phyloP scores from a whole-genome alignment of 1,140 invertebrate species.

The Drosophila orena region DNA sequence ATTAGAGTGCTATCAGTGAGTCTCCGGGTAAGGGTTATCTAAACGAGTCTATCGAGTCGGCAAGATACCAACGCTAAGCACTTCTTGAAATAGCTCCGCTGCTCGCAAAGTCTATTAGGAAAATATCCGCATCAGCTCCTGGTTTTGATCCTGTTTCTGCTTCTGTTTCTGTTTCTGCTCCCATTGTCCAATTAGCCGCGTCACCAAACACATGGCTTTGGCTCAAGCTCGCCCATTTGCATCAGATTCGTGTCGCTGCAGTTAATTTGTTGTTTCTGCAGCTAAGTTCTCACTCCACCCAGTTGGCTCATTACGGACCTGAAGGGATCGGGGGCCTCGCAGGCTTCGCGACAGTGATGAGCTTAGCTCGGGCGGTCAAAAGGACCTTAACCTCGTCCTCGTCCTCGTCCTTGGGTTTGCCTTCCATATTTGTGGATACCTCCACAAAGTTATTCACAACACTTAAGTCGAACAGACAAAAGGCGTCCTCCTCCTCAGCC shows the following conservation, averaged over 20 bases:
- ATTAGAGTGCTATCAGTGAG: slow-evolving; percentile 26
- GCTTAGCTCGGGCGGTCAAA: too few species aligned
- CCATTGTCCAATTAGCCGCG: slow-evolving; percentile 50
- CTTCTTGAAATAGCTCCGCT: background rate
- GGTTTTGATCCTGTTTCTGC: background rate
- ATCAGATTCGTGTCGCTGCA: slow-evolving; percentile 30
- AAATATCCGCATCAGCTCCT: background rate
- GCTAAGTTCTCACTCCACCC: slow-evolving; percentile 11
- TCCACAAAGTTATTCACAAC: slow-evolving; percentile 74
- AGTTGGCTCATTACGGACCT: slow-evolving; percentile 26
- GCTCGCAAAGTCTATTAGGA: slow-evolving; percentile 16
- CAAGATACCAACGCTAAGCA: too few species aligned
- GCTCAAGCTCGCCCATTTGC: too few species aligned
- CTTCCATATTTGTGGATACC: slow-evolving; percentile 66
- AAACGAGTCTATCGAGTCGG: slow-evolving; percentile 5
- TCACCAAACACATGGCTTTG: slow-evolving; percentile 7
- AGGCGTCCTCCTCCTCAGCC: slow-evolving; percentile 2
- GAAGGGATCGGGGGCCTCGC: too few species aligned
- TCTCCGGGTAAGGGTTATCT: background rate
- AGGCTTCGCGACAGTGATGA: too few species aligned
- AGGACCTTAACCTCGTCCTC: slow-evolving; percentile 19
- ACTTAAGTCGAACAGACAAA: too few species aligned
- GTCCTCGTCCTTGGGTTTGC: background rate
- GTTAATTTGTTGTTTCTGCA: slow-evolving; percentile 23
- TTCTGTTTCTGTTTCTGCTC: background rate